Conservation (phyloP, 2,797 vertebrate species). For the Sebastes taczanowskii region DNA sequence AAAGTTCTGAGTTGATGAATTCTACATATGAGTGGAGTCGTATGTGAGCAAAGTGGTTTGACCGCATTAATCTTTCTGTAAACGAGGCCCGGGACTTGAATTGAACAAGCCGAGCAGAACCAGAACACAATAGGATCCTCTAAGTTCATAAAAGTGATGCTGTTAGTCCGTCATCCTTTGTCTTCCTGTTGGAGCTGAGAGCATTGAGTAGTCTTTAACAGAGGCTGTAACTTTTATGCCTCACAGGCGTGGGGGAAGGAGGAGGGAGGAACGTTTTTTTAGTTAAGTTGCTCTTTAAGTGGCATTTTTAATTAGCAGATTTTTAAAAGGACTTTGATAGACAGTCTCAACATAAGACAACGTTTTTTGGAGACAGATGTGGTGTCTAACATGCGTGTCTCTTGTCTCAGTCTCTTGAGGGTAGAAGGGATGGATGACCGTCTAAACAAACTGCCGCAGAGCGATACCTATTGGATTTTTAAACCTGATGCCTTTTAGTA, state of each 20-base stretch:
- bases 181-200: not conserved
- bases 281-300: not conserved
- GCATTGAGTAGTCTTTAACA: not conserved
- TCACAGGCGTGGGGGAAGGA: not conserved
- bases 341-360: not conserved
- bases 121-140: not conserved
- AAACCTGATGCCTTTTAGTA: not conserved
- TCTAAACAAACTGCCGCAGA: not conserved
- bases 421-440: not conserved
- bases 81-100: not conserved
- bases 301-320: not conserved
- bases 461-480: too few species aligned
- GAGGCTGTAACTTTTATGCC: not conserved
- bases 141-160: not conserved
- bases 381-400: not conserved
- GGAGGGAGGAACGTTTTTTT: not conserved
- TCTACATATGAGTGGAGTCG: not conserved
- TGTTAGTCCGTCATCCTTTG: not conserved
- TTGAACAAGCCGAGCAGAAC: not conserved
- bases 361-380: not conserved
- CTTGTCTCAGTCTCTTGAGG: too few species aligned
- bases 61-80: not conserved
- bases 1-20: conserved; percentile 1
- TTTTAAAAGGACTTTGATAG: not conserved
- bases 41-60: not conserved